Percentiles rank a stretch among this genome's conserved stretches.
These are phyloP conservation scores for Novumbra hubbsi DNA, from an alignment of 2,797 vertebrate species.

Conservation along the genomic window DNA sequence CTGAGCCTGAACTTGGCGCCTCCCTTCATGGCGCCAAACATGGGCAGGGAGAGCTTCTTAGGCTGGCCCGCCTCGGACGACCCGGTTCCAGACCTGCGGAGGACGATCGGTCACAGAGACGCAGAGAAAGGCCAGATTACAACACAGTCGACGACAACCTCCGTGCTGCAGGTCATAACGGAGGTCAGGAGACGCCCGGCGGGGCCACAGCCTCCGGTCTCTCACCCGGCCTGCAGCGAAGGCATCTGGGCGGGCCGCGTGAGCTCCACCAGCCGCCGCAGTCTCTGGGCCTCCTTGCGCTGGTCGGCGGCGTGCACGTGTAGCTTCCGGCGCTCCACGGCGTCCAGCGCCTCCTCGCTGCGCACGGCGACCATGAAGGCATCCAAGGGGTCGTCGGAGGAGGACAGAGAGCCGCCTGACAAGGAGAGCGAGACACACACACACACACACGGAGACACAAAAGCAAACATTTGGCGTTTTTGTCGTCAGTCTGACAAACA, in stretches of 20 bases:
- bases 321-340: constrained; percentile 76
- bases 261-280: constrained; percentile 77
- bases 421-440: background rate
- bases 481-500: background rate
- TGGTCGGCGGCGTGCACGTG: constrained; percentile 75
- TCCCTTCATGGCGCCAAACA: constrained; percentile 98
- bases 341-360: constrained; percentile 16
- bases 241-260: constrained; percentile 77
- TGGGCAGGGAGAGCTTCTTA: constrained; percentile 82
- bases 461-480: background rate
- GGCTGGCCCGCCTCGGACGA: constrained; percentile 70
- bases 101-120: background rate
- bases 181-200: no score
- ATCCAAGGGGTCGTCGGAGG: constrained; percentile 88
- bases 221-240: constrained; percentile 10
- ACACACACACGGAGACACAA: background rate
- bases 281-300: constrained; percentile 77
- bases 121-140: background rate
- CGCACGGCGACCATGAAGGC: constrained; percentile 68
- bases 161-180: no score
- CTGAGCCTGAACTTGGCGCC: constrained; percentile 95
- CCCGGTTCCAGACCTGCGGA: constrained; percentile 53
- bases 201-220: no score
- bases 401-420: constrained; percentile 70
- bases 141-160: background rate